Evolutionary conservation across 2,797 vertebrate species (phyloP).

Genomic region (Parauchenoglanis ngamensis): DNA sequence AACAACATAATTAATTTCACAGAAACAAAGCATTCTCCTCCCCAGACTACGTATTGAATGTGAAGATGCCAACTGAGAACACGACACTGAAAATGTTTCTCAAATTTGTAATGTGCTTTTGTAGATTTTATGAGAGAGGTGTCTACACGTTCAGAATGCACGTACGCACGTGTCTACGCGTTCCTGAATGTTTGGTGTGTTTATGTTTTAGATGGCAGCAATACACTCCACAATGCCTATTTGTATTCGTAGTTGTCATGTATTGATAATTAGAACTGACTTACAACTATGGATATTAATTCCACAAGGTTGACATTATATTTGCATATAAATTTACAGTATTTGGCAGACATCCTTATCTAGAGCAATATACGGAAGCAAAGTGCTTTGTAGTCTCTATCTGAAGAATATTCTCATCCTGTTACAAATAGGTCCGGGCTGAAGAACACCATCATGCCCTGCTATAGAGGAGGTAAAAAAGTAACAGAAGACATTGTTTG

Average conservation of each 20-base stretch:
- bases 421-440: neutral
- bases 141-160: neutral
- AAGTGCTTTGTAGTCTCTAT: neutral
- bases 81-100: neutral
- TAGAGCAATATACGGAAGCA: neutral
- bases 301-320: neutral
- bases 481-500: neutral
- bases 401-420: neutral
- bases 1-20: conserved; percentile 14
- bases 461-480: neutral
- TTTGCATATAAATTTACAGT: neutral
- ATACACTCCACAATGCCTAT: too few relatives aligned
- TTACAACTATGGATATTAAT: neutral
- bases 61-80: neutral
- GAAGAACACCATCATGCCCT: neutral
- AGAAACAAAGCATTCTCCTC: conserved; percentile 2
- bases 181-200: neutral
- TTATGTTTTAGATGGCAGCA: neutral
- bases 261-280: neutral
- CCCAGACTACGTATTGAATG: neutral
- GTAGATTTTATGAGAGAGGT: neutral
- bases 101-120: neutral
- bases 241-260: neutral
- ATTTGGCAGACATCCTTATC: neutral
- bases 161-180: too few relatives aligned